Evolutionary conservation across 2,888 invertebrate genomes (phyloP).

Genomic region (Protodeltote pygarga): DNA sequence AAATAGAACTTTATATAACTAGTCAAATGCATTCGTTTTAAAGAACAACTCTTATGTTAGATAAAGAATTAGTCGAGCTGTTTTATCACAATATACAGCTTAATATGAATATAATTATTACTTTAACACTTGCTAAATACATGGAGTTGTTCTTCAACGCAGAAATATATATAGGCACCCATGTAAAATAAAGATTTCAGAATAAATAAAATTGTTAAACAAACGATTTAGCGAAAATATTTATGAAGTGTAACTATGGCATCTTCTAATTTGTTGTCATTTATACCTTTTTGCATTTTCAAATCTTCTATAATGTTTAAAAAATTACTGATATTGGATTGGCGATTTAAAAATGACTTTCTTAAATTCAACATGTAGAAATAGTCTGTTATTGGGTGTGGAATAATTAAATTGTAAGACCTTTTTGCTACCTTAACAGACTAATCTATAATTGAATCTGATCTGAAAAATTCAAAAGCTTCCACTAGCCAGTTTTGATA

Average conservation of each 20-base stretch:
- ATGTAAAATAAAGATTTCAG: conserved; percentile 56
- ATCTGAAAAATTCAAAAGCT: not conserved
- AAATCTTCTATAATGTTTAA: conserved; percentile 8
- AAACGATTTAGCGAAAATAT: conserved; percentile 55
- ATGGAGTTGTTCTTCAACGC: conserved; percentile 44
- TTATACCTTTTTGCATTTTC: conserved; percentile 9
- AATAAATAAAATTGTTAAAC: conserved; percentile 54
- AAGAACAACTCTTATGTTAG: conserved; percentile 41
- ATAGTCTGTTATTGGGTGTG: not conserved
- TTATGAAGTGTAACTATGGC: conserved; percentile 43
- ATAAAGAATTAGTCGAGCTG: conserved; percentile 28
- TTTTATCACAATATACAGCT: conserved; percentile 30
- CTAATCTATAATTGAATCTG: conserved; percentile 13
- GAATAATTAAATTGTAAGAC: not conserved
- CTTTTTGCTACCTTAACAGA: not conserved
- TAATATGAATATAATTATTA: conserved; percentile 33
- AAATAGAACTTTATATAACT: conserved; percentile 45
- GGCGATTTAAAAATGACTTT: not conserved
- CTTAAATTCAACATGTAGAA: conserved; percentile 12
- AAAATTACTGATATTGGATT: conserved; percentile 7
- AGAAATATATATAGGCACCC: conserved; percentile 50
- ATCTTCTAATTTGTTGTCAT: conserved; percentile 36
- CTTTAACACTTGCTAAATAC: conserved; percentile 40
- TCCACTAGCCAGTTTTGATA: not conserved
- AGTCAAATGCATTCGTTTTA: conserved; percentile 46